Evolutionary conservation across 2,113 vertebrate species (phyloP).

Genomic region (Halichoeres trimaculatus): DNA sequence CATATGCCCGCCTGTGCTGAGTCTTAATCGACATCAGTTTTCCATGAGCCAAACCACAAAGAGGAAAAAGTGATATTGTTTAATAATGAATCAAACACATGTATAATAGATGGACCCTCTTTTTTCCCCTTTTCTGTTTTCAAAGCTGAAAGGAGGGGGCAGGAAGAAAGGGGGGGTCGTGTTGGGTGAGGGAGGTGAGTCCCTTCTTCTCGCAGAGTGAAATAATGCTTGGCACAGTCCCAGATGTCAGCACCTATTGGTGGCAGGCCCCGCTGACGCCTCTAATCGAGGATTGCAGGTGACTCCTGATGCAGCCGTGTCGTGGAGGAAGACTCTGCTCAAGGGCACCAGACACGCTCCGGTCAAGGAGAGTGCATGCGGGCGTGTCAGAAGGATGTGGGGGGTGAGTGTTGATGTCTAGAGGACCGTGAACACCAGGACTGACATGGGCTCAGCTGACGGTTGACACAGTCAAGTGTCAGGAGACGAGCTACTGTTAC

Average conservation of each 20-base stretch:
- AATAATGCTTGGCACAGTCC: slow-evolving; percentile 75
- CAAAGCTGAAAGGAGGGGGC: slow-evolving; percentile 65
- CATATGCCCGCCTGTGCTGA: slow-evolving; percentile 78
- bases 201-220: slow-evolving; percentile 70
- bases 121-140: slow-evolving; percentile 69
- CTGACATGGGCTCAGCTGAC: slow-evolving; percentile 42
- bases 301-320: slow-evolving; percentile 71
- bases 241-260: slow-evolving; percentile 77
- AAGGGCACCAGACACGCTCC: slow-evolving; percentile 71
- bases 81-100: slow-evolving; percentile 91
- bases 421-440: slow-evolving; percentile 24
- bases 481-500: not conserved
- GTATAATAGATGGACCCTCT: slow-evolving; percentile 87
- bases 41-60: slow-evolving; percentile 87
- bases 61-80: slow-evolving; percentile 89
- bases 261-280: slow-evolving; percentile 71
- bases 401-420: slow-evolving; percentile 48
- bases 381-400: slow-evolving; percentile 51
- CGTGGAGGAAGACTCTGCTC: slow-evolving; percentile 58
- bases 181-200: slow-evolving; percentile 71
- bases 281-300: slow-evolving; percentile 70
- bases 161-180: slow-evolving; percentile 60
- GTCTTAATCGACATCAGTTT: slow-evolving; percentile 88
- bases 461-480: slow-evolving; percentile 23
- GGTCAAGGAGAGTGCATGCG: slow-evolving; percentile 63